Base-by-base conservation (phyloP, 2,888 invertebrate genomes). In the Stenodema calcarata region DNA sequence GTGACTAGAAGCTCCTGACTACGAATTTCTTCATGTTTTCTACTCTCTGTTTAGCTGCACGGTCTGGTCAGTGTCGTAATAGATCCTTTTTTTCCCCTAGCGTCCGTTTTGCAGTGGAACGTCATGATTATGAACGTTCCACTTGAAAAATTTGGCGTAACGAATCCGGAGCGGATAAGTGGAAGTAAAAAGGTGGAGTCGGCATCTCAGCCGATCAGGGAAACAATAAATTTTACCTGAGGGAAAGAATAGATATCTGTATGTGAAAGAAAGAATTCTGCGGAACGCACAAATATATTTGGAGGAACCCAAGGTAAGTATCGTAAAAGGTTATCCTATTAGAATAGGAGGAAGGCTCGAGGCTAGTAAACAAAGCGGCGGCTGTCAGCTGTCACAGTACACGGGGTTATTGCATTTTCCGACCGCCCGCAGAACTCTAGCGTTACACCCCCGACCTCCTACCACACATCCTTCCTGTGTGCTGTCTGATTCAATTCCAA, bases 361-460 rank as follows among this genome's bases (percentile, higher is more conserved):
- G 84, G 84, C 84, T 84, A 84, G 84, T 84, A 84, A 84, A 84
- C 84, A 84, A 84, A 84, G 84, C 70, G 84, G 73, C 35, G 84
- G 84, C 84, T 84, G 84, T 84, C 84, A 84, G 84, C 84, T 84
- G 84, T 84, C 84, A 84, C 73, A 47, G 84, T 84, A 84, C 84
- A 84, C 35, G 84, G 44, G 84, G 84, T 84, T 84, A 84, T 84
- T 84, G 84, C 84, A 84, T 84, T 84, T 62, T 84, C 84, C 84
- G 42, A 84, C 84, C 84, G 84, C 84, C 84, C 84, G 84, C 84
- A 84, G 84, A 84, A 84, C 73, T 84, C 73, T n/a, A 69, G 69
- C 42, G 41, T 44, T 78, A 42, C 78, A 42, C 41, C 78, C 44
- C 35, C 70, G 28, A 28, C 11, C 62, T 18, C 44, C 70, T 23